Evolutionary conservation across 2,888 invertebrate species (phyloP), one percentile per base, ranked within the genome.

Genomic region (Gnatocerus cornutus): DNA sequence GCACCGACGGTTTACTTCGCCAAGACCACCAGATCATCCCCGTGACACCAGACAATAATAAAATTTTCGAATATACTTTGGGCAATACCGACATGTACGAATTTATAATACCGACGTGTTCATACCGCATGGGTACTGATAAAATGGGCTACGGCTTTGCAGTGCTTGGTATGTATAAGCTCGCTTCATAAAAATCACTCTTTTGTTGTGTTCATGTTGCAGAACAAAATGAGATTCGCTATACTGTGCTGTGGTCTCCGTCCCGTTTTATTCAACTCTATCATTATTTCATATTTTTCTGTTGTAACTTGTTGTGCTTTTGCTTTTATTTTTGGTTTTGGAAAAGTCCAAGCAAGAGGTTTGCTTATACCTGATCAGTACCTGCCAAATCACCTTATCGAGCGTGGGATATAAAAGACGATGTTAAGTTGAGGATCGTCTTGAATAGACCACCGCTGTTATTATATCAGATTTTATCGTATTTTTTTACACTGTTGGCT

Each of bases 81-180:
- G 86, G 86, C 41, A 79, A 83, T 71, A 84, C 84, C 39, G 85
- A 86, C 74, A 83, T 87, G 78, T 86, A 87, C 77, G 98, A 98
- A 87, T 89, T 98, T 53, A 90, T 93, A 84, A 93, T 97, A 74
- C 98, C 98, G 1, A 97, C 98, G 0, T 96, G 96, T 81, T 97
- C 97, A 0, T 99, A 99, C 83, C 89, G 99, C 78, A 99, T 99
- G 98, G 98, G 98, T 0, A 94, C 93, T 13, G 82, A 85, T 1
- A 87, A 92, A 74, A 94, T 97, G 84, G 98, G 97, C 1, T 96
- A 92, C 84, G 97, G 96, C 33, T 91, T 91, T 73, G 93, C 93
- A 6, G 86, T 94, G 62, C 84, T 96, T 75, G 92, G 96, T 93
- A 86, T 85, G 78, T 78, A 21, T 21, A 8, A 21, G 21, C 21